These are phyloP conservation scores for Trilocha varians DNA, from an alignment of 2,888 invertebrate genomes.

Conservation along the genomic window DNA sequence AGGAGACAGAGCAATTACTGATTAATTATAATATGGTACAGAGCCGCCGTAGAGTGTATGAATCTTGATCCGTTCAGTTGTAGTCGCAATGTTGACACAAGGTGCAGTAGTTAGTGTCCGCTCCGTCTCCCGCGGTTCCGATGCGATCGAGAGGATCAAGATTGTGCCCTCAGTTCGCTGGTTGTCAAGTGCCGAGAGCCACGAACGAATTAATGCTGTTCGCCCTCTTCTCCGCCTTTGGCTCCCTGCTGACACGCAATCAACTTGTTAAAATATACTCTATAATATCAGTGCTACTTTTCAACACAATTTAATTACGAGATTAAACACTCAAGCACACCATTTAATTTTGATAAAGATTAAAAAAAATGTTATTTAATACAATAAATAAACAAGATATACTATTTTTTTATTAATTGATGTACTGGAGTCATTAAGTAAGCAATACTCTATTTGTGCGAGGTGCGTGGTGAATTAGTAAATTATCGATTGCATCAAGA, in stretches of 20 bases:
- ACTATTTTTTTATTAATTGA: background rate
- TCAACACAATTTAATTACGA: background rate
- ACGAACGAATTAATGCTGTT: slow-evolving; percentile 88
- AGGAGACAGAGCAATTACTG: slow-evolving; percentile 41
- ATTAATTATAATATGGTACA: slow-evolving; percentile 20
- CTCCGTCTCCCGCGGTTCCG: slow-evolving; percentile 44
- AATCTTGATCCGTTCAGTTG: slow-evolving; percentile 41
- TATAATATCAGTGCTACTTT: background rate
- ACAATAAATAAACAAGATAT: slow-evolving; percentile 3
- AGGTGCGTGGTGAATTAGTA: slow-evolving; percentile 50
- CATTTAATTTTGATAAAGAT: background rate
- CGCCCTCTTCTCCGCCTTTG: slow-evolving; percentile 89
- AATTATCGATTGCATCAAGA: slow-evolving; percentile 23
- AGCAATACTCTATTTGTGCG: slow-evolving; percentile 34
- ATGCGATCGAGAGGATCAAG: slow-evolving; percentile 59
- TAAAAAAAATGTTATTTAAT: no score
- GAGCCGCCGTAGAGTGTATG: slow-evolving; percentile 5
- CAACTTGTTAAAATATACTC: slow-evolving; percentile 5
- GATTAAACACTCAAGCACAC: background rate
- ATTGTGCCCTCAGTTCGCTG: slow-evolving; percentile 70
- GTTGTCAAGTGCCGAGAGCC: slow-evolving; percentile 81
- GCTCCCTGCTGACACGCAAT: slow-evolving; percentile 74
- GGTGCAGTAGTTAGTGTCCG: slow-evolving; percentile 26
- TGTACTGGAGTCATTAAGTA: background rate
- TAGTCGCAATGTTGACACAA: slow-evolving; percentile 31